A percentile compares a stretch with the other conserved stretches of the same genome.
Conservation (phyloP, 2,797 vertebrate species). For the Poecilia velifera region DNA sequence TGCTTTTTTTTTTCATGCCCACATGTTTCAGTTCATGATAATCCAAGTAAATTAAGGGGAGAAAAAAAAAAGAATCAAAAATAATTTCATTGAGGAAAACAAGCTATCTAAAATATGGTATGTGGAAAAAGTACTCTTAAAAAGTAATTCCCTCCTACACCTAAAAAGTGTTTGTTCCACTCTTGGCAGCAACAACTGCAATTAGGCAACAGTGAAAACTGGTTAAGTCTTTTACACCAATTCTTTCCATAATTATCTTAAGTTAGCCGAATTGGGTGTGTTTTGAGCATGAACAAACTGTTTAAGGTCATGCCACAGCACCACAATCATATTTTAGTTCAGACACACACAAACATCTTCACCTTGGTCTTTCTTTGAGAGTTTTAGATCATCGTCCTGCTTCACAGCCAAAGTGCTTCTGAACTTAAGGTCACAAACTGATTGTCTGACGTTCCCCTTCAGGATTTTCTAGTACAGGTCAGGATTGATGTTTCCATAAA, state of each 20-base stretch:
- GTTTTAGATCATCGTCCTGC: background rate
- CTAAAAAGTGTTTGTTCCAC: background rate
- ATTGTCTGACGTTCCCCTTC: background rate
- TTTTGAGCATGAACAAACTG: background rate
- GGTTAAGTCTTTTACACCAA: background rate
- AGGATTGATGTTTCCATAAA: background rate
- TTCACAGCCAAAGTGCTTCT: background rate
- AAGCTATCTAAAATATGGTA: background rate
- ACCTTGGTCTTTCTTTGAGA: background rate
- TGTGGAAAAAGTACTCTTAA: background rate
- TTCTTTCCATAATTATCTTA: background rate
- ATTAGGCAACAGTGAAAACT: background rate
- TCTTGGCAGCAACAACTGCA: background rate
- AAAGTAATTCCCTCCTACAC: background rate
- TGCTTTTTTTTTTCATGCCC: background rate
- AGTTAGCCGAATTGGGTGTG: background rate
- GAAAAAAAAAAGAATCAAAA: background rate
- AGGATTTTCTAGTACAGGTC: background rate
- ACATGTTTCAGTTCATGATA: background rate
- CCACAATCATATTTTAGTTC: background rate
- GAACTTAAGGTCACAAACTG: background rate
- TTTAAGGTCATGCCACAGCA: background rate
- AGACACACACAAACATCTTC: background rate
- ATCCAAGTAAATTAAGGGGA: background rate
- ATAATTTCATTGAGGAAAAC: background rate